Base-by-base conservation (phyloP, 1,140 invertebrate species). In the Drosophila nebulosa region DNA sequence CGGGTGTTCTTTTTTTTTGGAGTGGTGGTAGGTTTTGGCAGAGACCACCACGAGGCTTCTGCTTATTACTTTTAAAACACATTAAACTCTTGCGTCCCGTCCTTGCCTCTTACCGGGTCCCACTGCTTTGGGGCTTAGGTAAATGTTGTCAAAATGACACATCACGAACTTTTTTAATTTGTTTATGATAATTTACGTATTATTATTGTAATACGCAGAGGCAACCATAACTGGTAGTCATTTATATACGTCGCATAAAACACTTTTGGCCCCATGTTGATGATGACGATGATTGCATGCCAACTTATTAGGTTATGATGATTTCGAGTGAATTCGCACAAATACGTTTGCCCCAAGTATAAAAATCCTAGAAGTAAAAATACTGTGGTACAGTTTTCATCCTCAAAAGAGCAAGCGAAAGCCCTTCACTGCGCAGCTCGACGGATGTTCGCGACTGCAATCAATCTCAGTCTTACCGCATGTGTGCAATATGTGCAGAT, bases 111-210 rank as follows among this genome's bases (percentile, higher is more conserved):
- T n/a, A n/a, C n/a, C n/a, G n/a, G n/a, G n/a, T n/a, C n/a, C n/a
- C n/a, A n/a, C n/a, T n/a, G 51, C 46, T 64, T 58, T 65, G 65
- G 71, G 69, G 69, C 60, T 73, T 73, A 65, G 52, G 39, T 50
- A 35, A 22, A 24, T 60, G 58, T 55, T 75, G 64, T 71, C 74
- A 74, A 77, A 84, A 84, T 79, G 83, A 89, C 83, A 88, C 83
- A 79, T 84, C 79, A 89, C 76, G 79, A 89, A 88, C 79, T 88
- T 88, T 88, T 88, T 84, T 88, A 88, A 88, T 88, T 88, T 89
- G 79, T 88, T 88, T 88, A 88, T 89, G 84, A 88, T 88, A 88
- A 88, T 89, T 88, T 88, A 88, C 73, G 83, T 56, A 57, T 79
- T 84, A 64, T 58, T 46, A 39, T 68, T 46, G 42, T 67, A 74